A percentile compares a stretch with the other conserved stretches of the same genome.
Evolutionary conservation across 2,888 invertebrate genomes (phyloP).

Genomic region (Chironomus tentans): DNA sequence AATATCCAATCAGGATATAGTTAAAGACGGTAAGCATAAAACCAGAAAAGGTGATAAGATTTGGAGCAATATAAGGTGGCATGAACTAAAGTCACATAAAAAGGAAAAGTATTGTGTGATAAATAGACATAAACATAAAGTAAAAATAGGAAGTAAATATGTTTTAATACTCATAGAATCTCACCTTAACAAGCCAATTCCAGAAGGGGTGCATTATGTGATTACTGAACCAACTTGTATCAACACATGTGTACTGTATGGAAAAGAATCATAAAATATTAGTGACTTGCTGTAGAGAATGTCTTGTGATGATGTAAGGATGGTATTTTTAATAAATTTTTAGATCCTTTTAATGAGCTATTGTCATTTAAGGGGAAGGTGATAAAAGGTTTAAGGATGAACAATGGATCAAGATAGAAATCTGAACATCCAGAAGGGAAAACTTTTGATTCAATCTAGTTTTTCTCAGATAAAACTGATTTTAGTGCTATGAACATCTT

Average conservation of each 20-base stretch:
- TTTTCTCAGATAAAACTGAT: too few relatives aligned
- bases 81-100: conserved; percentile 57
- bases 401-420: too few relatives aligned
- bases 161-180: conserved; percentile 30
- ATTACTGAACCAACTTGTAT: conserved; percentile 89
- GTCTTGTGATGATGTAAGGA: too few relatives aligned
- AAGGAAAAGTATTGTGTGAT: background rate
- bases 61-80: conserved; percentile 95
- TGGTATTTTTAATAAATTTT: too few relatives aligned
- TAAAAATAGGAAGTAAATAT: background rate
- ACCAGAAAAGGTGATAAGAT: conserved; percentile 88
- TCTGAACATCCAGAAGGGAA: too few relatives aligned
- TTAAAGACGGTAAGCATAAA: conserved; percentile 85
- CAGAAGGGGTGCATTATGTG: conserved; percentile 99
- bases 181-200: conserved; percentile 94
- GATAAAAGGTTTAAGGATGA: too few relatives aligned
- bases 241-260: conserved; percentile 91
- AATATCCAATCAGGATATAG: conserved; percentile 72
- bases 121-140: background rate
- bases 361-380: too few relatives aligned
- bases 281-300: too few relatives aligned
- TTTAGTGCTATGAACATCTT: too few relatives aligned
- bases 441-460: too few relatives aligned
- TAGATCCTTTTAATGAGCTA: too few relatives aligned
- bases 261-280: conserved; percentile 32